These are phyloP conservation scores for Himalopsyche anomala DNA, from an alignment of 2,888 invertebrate genomes.

Conservation along the genomic window DNA sequence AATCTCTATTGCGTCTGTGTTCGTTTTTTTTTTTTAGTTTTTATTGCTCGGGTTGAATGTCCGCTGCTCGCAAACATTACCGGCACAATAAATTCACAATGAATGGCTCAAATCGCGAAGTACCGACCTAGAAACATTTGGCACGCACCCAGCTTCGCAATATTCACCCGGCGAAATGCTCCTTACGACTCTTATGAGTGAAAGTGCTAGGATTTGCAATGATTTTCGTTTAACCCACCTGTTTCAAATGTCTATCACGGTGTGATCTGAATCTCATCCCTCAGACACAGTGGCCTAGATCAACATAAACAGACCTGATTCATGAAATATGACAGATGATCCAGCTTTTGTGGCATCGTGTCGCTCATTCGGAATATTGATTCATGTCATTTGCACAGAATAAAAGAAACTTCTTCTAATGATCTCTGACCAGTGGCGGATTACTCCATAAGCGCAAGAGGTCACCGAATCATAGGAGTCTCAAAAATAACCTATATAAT, in stretches of 20 bases:
- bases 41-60: slow-evolving; percentile 23
- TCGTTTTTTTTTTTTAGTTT: background rate
- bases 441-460: no score
- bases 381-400: no score
- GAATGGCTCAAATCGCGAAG: slow-evolving; percentile 42
- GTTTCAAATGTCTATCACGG: background rate
- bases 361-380: no score
- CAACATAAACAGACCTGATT: background rate
- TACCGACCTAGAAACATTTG: slow-evolving; percentile 27
- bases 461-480: no score
- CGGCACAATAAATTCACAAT: slow-evolving; percentile 43
- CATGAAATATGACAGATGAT: background rate
- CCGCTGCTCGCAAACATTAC: slow-evolving; percentile 19
- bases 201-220: background rate
- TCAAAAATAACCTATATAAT: no score
- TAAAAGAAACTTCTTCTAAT: no score
- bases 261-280: background rate
- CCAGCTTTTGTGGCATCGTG: no score
- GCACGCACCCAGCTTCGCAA: background rate
- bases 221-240: background rate
- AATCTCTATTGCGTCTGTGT: background rate
- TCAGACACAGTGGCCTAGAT: background rate
- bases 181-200: background rate
- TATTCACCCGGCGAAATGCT: background rate
- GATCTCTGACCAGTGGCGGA: no score